phyloP scores from a whole-genome alignment of 2,888 invertebrate species.

The Pocota personata region DNA sequence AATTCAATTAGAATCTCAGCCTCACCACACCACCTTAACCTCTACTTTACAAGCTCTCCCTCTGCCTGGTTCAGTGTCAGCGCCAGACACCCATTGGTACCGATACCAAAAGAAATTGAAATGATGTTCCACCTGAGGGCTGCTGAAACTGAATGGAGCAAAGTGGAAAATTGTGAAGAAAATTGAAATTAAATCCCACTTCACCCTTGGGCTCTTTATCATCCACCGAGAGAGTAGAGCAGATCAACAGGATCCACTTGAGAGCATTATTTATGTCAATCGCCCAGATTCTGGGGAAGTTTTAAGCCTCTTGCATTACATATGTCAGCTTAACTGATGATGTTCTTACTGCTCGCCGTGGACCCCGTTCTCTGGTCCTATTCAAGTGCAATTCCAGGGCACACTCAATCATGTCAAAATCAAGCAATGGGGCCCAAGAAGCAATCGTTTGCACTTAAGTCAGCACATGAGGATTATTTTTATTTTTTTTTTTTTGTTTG shows the following conservation, averaged over 20 bases:
- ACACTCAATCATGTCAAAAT: constrained; percentile 44
- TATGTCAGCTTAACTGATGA: constrained; percentile 60
- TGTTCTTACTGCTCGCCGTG: not conserved
- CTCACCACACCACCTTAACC: constrained; percentile 29
- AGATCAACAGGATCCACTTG: constrained; percentile 1
- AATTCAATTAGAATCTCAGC: constrained; percentile 55
- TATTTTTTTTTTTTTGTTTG: not conserved
- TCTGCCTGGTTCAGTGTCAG: constrained; percentile 38
- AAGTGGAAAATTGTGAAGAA: constrained; percentile 49
- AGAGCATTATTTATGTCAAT: constrained; percentile 38
- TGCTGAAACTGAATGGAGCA: not conserved
- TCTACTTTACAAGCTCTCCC: not conserved
- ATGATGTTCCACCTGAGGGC: not conserved
- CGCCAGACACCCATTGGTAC: constrained; percentile 53
- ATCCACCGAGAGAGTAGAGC: too few species aligned
- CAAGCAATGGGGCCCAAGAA: constrained; percentile 11
- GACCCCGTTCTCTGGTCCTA: not conserved
- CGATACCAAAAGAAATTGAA: not conserved
- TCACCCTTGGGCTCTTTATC: constrained; percentile 19
- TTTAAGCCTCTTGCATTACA: constrained; percentile 40
- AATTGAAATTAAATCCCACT: constrained; percentile 55
- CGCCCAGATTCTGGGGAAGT: constrained; percentile 9
- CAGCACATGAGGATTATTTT: not conserved
- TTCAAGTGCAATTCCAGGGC: constrained; percentile 42
- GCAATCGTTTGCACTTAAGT: constrained; percentile 33